Evolutionary conservation across 1,140 invertebrate species (phyloP).

Genomic region (Plectrocnemia conspersa): DNA sequence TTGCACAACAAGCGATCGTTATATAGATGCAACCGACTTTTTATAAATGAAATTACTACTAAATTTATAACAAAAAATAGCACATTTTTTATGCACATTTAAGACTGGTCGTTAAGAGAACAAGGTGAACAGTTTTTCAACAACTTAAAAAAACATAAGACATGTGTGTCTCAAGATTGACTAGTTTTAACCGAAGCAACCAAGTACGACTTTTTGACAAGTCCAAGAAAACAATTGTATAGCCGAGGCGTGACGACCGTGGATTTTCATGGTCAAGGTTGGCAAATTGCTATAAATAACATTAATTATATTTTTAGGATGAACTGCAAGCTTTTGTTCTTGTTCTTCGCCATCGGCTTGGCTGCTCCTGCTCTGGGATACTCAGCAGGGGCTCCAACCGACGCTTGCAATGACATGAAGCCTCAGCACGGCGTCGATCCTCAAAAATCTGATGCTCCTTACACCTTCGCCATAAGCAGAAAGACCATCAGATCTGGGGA

Average conservation of each 20-base stretch:
- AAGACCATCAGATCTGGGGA: slow-evolving; percentile 40
- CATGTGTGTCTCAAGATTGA: too few species aligned
- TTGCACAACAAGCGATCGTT: too few species aligned
- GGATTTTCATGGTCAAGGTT: too few species aligned
- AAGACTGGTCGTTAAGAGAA: slow-evolving; percentile 10
- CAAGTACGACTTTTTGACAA: too few species aligned
- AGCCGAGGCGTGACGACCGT: too few species aligned
- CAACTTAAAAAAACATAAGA: too few species aligned
- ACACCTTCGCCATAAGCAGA: slow-evolving; percentile 46
- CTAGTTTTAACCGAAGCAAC: too few species aligned
- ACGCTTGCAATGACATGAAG: slow-evolving; percentile 50
- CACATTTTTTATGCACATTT: slow-evolving; percentile 5
- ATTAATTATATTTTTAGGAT: slow-evolving; percentile 35
- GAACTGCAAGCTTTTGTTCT: slow-evolving; percentile 38
- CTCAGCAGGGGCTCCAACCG: slow-evolving; percentile 47
- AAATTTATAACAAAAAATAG: too few species aligned
- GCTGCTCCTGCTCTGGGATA: slow-evolving; percentile 40
- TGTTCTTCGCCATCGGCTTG: slow-evolving; percentile 37
- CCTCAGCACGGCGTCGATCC: slow-evolving; percentile 48
- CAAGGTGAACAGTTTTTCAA: slow-evolving; percentile 21
- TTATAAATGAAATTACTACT: too few species aligned
- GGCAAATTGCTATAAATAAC: too few species aligned
- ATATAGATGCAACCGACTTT: too few species aligned
- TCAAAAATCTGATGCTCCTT: slow-evolving; percentile 45
- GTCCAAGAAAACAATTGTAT: too few species aligned